phyloP scores from a whole-genome alignment of 2,797 vertebrate genomes.

The Sciaenops ocellatus region DNA sequence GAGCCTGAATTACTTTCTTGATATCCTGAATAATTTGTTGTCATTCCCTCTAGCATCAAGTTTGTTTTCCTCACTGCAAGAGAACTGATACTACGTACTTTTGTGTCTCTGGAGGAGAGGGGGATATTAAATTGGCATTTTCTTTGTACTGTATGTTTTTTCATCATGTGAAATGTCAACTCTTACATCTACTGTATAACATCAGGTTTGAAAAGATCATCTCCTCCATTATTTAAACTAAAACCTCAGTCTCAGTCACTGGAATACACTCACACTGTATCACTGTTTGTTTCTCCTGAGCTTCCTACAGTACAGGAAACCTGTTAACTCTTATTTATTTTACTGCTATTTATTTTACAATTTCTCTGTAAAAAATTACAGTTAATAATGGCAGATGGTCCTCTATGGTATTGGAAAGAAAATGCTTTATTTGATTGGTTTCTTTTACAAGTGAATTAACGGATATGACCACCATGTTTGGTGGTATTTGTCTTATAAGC shows the following conservation, averaged over 20 bases:
- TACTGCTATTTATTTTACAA: slow-evolving; percentile 53
- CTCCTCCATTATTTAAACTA: slow-evolving; percentile 21
- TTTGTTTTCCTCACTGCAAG: neutral
- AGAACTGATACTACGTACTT: neutral
- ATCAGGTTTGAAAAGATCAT: slow-evolving; percentile 30
- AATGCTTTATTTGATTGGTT: slow-evolving; percentile 43
- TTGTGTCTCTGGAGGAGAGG: neutral
- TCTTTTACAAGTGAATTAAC: slow-evolving; percentile 43
- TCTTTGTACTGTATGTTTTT: slow-evolving; percentile 25
- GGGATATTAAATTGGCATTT: slow-evolving; percentile 5
- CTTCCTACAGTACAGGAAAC: slow-evolving; percentile 19
- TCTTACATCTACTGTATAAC: neutral
- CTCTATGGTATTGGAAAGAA: slow-evolving; percentile 17
- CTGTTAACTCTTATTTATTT: slow-evolving; percentile 51
- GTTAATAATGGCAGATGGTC: slow-evolving; percentile 22
- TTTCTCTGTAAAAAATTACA: slow-evolving; percentile 36
- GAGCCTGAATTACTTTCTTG: slow-evolving; percentile 20
- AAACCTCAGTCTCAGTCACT: slow-evolving; percentile 28
- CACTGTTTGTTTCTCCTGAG: slow-evolving; percentile 24
- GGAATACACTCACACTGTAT: slow-evolving; percentile 34
- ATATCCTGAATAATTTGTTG: slow-evolving; percentile 4
- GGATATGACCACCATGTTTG: slow-evolving; percentile 25
- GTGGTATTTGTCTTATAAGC: slow-evolving; percentile 50
- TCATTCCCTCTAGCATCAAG: slow-evolving; percentile 6
- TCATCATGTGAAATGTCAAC: slow-evolving; percentile 27